phyloP scores from a whole-genome alignment of 2,888 invertebrate genomes.

The Phortica magna region DNA sequence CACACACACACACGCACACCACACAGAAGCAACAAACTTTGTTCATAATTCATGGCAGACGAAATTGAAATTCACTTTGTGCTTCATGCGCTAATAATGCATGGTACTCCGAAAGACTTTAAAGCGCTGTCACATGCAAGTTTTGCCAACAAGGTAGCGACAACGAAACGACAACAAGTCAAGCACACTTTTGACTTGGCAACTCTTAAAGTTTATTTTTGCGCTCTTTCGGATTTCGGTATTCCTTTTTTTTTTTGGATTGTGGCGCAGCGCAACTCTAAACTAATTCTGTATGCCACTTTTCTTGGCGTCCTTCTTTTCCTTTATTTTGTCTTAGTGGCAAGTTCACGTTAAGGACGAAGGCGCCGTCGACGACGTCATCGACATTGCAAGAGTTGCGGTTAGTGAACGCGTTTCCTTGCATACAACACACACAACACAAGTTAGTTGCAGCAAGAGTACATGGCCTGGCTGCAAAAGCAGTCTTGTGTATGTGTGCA shows the following conservation, averaged over 20 bases:
- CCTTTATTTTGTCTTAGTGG: neutral
- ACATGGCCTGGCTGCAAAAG: neutral
- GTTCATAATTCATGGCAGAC: no score
- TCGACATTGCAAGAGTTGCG: constrained; percentile 46
- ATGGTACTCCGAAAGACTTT: neutral
- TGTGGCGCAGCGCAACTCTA: constrained; percentile 10
- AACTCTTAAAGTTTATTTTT: neutral
- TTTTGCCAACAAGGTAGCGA: neutral
- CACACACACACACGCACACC: no score
- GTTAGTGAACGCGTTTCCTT: constrained; percentile 50
- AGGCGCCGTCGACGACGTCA: constrained; percentile 43
- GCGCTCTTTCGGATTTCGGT: neutral
- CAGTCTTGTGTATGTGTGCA: neutral
- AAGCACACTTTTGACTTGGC: neutral
- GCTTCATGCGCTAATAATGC: no score
- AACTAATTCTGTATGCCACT: constrained; percentile 7
- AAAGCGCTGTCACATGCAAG: neutral
- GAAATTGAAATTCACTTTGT: no score
- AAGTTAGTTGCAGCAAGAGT: neutral
- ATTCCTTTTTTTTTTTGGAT: neutral
- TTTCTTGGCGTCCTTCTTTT: neutral
- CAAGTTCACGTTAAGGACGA: constrained; percentile 34
- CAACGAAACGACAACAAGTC: neutral
- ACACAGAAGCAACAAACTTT: no score
- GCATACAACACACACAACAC: neutral